phyloP scores from a whole-genome alignment of 2,888 invertebrate species.

The Brachypterus glaber region DNA sequence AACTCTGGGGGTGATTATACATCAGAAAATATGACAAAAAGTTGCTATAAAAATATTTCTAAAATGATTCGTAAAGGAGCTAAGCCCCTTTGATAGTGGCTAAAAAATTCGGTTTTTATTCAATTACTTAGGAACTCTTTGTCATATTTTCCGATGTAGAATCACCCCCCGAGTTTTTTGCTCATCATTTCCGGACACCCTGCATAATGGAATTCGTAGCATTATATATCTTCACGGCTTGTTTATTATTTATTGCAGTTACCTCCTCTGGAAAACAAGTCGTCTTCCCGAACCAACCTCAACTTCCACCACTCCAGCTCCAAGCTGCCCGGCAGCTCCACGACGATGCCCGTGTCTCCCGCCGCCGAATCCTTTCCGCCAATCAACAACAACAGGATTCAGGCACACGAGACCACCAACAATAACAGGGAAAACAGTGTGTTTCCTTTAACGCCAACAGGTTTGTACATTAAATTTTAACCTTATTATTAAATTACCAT shows the following conservation, averaged over 20 bases:
- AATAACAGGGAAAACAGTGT: conserved; percentile 32
- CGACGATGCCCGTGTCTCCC: conserved; percentile 33
- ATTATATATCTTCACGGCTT: not conserved
- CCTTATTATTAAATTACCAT: not conserved
- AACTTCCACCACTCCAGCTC: conserved; percentile 31
- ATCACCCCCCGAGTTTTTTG: no score
- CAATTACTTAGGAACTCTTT: no score
- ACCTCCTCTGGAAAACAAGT: conserved; percentile 37
- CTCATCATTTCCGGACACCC: no score
- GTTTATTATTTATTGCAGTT: conserved; percentile 28
- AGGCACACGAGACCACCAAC: conserved; percentile 30
- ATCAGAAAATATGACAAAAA: no score
- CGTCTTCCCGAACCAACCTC: conserved; percentile 34
- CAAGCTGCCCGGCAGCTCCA: conserved; percentile 30
- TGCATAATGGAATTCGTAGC: no score
- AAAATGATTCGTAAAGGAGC: no score
- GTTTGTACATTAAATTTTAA: conserved; percentile 23
- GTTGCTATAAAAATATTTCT: no score
- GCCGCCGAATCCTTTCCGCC: conserved; percentile 35
- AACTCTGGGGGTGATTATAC: no score
- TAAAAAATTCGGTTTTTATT: no score
- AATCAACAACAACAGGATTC: conserved; percentile 35
- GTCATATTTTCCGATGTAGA: no score
- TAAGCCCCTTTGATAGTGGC: no score
- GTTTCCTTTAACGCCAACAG: conserved; percentile 37